Evolutionary conservation across 1,140 invertebrate genomes (phyloP), one percentile per base, ranked within the genome.

Genomic region (Trichoplusia ni): DNA sequence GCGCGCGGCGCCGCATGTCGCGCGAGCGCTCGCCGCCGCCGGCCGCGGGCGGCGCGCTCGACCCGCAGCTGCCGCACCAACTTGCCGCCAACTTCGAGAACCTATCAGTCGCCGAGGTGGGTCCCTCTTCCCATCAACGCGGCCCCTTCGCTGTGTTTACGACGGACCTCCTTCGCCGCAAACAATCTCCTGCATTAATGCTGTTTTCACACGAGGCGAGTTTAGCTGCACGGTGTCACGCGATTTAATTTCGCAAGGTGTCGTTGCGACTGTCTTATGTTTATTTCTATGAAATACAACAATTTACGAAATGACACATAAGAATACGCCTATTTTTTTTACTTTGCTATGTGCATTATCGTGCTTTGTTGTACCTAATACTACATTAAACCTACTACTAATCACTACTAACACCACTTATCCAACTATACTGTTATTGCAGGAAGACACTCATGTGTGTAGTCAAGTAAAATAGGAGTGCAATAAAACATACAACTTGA

Each of bases 11-110:
- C n/a, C 89, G 91, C 35, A 82, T 88, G 29, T 92, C 91, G 16
- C 84, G 86, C n/a, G 91, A 92, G 64, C 89, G 90, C 44, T 91
- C 89, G 27, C 90, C 91, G 71, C 89, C 83, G 46, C 77, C 86
- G 0, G 29, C 71, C 1, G 42, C 69, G 3, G 38, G 35, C 33
- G 78, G 79, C 5, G 91, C 86, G 23, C 82, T 79, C 2, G 91
- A 89, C 5, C 86, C 79, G 14, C 80, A 89, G 14, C 79, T 91
- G 38, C 88, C 91, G 13, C 89, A 91, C 47, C 65, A 67, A 38
- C 89, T 92, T 29, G 79, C 89, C 9, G 69, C 79, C 13, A 90
- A 82, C 60, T 86, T 90, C 31, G 85, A 88, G 13, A 85, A 73
- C 35, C 62, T 90, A 16, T 62, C 80, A 14, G 73, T 90, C 35